Evolutionary conservation across 2,888 invertebrate genomes (phyloP).

Genomic region (Eristalinus aeneus): DNA sequence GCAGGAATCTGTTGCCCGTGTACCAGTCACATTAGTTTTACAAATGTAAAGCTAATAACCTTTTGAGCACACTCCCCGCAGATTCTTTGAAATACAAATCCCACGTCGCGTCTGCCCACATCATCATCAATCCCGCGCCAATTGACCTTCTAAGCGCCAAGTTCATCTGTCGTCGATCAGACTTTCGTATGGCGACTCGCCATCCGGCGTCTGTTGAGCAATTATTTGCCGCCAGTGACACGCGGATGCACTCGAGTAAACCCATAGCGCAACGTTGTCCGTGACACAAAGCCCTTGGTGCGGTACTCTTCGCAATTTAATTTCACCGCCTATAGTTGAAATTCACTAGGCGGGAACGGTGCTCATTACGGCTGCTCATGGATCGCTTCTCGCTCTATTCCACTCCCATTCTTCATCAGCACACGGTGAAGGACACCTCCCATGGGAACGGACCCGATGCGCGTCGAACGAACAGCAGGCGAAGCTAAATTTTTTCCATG

Average conservation of each 20-base stretch:
- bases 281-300: background rate
- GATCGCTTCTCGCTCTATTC: background rate
- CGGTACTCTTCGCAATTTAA: background rate
- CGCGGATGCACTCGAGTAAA: slow-evolving; percentile 4
- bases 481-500: background rate
- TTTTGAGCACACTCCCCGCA: too few species aligned
- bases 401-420: background rate
- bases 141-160: background rate
- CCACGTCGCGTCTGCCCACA: background rate
- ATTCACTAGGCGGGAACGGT: background rate
- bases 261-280: background rate
- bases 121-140: background rate
- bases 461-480: background rate
- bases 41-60: too few species aligned
- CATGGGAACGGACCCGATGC: background rate
- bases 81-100: too few species aligned
- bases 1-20: too few species aligned
- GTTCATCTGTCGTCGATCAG: background rate
- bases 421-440: too few species aligned
- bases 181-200: background rate
- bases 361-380: background rate
- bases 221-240: background rate
- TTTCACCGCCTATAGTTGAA: background rate
- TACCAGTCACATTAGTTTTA: too few species aligned
- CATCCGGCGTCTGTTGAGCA: background rate